Conservation (phyloP, 2,113 vertebrate genomes). For the Pterocles gutturalis region DNA sequence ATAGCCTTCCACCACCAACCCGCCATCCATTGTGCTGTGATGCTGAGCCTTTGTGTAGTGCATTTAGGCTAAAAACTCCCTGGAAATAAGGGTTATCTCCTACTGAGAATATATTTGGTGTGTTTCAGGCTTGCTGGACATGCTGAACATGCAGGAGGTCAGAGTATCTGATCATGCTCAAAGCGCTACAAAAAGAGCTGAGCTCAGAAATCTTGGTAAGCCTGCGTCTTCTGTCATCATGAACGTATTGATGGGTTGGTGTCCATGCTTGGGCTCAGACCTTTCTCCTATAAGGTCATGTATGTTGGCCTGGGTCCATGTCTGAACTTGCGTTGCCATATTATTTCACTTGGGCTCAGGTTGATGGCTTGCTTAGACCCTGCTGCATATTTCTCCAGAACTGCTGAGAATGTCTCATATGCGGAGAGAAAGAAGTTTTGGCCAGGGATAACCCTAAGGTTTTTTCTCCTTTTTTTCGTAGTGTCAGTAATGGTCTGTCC, state of each 20-base stretch:
- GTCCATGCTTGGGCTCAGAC: not conserved
- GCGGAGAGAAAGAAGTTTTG: not conserved
- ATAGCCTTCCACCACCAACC: not conserved
- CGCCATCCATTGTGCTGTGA: not conserved
- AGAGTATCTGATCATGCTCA: not conserved
- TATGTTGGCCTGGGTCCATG: not conserved
- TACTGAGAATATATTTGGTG: not conserved
- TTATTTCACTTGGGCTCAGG: not conserved
- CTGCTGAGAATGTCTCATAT: not conserved
- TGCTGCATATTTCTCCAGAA: not conserved
- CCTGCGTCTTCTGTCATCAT: not conserved
- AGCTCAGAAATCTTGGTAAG: not conserved
- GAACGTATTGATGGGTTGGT: not conserved
- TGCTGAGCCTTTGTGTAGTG: not conserved
- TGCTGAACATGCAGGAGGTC: not conserved
- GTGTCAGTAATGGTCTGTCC: not conserved
- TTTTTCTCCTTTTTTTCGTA: not conserved
- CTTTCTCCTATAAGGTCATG: not conserved
- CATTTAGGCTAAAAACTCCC: not conserved
- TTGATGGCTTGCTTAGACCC: not conserved
- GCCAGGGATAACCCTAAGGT: not conserved
- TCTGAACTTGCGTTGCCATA: not conserved
- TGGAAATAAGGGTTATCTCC: not conserved
- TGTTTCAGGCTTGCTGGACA: not conserved
- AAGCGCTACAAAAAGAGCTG: not conserved